These are phyloP conservation scores for Phyllostomus discolor DNA, from an alignment of 2,113 vertebrate genomes.

Conservation along the genomic window DNA sequence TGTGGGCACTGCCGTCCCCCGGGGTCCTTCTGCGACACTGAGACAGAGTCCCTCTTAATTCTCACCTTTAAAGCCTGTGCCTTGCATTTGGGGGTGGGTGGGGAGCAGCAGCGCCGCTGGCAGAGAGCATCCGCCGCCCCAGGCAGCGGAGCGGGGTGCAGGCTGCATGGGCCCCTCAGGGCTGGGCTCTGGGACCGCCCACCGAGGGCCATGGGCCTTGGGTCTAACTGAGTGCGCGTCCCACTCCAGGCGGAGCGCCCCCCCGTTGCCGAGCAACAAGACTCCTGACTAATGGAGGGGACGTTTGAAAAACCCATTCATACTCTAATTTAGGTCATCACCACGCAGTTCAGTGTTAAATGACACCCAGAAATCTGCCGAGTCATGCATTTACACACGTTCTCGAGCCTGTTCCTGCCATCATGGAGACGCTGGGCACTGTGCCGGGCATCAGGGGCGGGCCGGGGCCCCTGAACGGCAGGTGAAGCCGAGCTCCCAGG, in stretches of 20 bases:
- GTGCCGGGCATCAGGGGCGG: neutral
- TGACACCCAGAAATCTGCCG: neutral
- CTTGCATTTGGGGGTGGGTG: neutral
- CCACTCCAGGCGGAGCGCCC: neutral
- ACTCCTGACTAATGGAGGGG: neutral
- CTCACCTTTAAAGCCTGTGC: neutral
- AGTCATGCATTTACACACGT: neutral
- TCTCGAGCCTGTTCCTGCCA: neutral
- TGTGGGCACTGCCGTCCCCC: neutral
- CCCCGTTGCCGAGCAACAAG: neutral
- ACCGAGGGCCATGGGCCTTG: neutral
- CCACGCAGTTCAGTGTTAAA: neutral
- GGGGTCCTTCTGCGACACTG: neutral
- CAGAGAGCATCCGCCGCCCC: neutral
- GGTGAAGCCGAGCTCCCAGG: fast-evolving
- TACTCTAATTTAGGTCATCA: neutral
- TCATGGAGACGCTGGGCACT: neutral
- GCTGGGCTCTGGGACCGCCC: too few relatives aligned
- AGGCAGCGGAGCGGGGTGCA: too few relatives aligned
- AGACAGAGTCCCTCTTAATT: neutral
- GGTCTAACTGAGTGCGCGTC: fast-evolving
- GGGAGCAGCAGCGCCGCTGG: too few relatives aligned
- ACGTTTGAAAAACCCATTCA: neutral
- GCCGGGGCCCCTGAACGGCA: fast-evolving
- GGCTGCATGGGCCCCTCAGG: too few relatives aligned